Conservation (phyloP, 2,888 invertebrate species). For the Fissipunctia ypsillon region DNA sequence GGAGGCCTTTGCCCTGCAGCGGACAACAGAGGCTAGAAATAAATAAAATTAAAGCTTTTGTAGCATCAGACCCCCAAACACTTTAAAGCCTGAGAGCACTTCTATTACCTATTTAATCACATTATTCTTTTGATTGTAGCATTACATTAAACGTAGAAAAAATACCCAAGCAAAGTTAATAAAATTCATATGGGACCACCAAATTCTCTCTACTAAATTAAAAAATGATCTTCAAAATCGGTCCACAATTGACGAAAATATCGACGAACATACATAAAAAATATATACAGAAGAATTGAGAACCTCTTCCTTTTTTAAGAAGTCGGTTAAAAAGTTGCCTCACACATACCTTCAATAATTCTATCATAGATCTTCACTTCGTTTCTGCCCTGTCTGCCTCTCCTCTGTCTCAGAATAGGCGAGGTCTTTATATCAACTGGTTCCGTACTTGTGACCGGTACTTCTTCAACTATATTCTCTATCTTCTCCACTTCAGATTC, state of each 20-base stretch:
- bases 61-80: neutral
- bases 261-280: no score
- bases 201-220: no score
- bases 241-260: no score
- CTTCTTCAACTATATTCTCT: conserved; percentile 71
- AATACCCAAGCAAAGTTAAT: no score
- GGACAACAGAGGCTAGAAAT: neutral
- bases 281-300: no score
- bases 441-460: conserved; percentile 71
- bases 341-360: conserved; percentile 84
- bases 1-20: neutral
- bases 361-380: conserved; percentile 89
- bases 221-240: no score
- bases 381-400: conserved; percentile 85
- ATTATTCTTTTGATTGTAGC: neutral
- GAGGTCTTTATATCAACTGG: conserved; percentile 86
- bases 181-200: no score
- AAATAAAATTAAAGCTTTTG: neutral
- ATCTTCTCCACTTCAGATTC: conserved; percentile 55
- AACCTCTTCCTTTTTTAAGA: no score
- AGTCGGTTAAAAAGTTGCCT: neutral
- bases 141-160: neutral
- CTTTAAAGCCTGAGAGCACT: neutral
- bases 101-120: neutral
- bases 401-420: conserved; percentile 80